Evolutionary conservation across 2,888 invertebrate genomes (phyloP).

Genomic region (Zaprionus bogoriensis): DNA sequence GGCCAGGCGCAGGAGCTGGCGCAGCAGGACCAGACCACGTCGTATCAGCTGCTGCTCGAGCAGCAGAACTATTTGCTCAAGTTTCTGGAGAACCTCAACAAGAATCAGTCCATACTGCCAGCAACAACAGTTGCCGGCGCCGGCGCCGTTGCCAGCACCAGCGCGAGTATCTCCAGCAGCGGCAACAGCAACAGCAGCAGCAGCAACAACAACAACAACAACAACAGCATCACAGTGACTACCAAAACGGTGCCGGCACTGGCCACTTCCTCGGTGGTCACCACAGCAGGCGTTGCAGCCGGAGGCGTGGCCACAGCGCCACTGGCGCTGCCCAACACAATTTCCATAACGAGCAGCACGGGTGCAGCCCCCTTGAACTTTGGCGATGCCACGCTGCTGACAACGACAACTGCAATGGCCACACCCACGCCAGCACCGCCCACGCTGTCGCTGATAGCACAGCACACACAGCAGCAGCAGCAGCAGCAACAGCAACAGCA

Average conservation of each 20-base stretch:
- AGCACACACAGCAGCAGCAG: constrained; percentile 3
- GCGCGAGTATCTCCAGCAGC: no score
- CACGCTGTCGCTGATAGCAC: constrained; percentile 69
- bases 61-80: constrained; percentile 95
- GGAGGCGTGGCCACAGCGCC: constrained; percentile 28
- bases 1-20: constrained; percentile 86
- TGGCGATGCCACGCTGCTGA: constrained; percentile 39
- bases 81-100: constrained; percentile 91
- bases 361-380: constrained; percentile 42
- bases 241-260: constrained; percentile 66
- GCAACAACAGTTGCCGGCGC: constrained; percentile 22
- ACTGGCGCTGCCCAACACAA: constrained; percentile 53
- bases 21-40: constrained; percentile 88
- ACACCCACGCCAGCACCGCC: constrained; percentile 54
- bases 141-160: no score
- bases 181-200: constrained; percentile 37
- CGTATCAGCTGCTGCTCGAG: constrained; percentile 94
- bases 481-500: constrained; percentile 4
- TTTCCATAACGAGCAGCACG: constrained; percentile 67
- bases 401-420: constrained; percentile 7
- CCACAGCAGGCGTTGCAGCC: constrained; percentile 15
- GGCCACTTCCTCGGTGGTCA: constrained; percentile 24
- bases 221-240: constrained; percentile 61
- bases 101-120: constrained; percentile 91
- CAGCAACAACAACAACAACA: constrained; percentile 58